Base-by-base conservation (phyloP, 2,888 invertebrate genomes). In the Pogonocherus hispidulus region DNA sequence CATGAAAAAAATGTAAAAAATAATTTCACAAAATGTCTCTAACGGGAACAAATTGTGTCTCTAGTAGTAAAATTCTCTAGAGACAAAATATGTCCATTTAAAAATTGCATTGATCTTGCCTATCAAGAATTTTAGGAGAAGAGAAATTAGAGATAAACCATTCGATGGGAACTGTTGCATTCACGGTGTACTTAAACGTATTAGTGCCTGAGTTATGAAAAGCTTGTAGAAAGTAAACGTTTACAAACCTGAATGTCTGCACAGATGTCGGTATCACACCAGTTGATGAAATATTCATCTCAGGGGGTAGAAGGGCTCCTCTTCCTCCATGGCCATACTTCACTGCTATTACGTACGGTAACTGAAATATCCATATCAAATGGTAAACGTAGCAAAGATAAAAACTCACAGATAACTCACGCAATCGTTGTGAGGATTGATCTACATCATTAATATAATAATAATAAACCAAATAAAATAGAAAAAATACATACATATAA, bases 251-350 rank as follows among this genome's bases (percentile, higher is more conserved):
- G 86, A 92, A 94, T 74, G 93, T 92, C 86, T 94, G 92, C 79
- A 93, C 89, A 76, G 90, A 90, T 74, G 91, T 90, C 62, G 96
- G 95, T 72, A 96, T 93, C 79, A 90, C 88, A 54, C 96, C 96
- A 76, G 89, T 89, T 79, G 91, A 91, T 62, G 94, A 92, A 80
- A 96, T 94, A 87, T 94, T 95, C 81, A 96, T 91, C 81, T 91
- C 90, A 11, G 96, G 96, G 76, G 91, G 90, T 79, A 91, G 86
- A 87, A 96, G 90, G 76, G 94, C 94, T 80, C 91, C 91, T 73
- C 91, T 88, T 82, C 73, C 69, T 57, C 93, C 91, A 55, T 74
- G 76, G 65, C 92, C 92, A 84, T 93, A 93, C 84, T 92, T 91
- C 81, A 94, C 89, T 74, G 90, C 90, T 89, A 94, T 91, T 83